Conservation (phyloP, 2,113 vertebrate species). For the Podilymbus podiceps region DNA sequence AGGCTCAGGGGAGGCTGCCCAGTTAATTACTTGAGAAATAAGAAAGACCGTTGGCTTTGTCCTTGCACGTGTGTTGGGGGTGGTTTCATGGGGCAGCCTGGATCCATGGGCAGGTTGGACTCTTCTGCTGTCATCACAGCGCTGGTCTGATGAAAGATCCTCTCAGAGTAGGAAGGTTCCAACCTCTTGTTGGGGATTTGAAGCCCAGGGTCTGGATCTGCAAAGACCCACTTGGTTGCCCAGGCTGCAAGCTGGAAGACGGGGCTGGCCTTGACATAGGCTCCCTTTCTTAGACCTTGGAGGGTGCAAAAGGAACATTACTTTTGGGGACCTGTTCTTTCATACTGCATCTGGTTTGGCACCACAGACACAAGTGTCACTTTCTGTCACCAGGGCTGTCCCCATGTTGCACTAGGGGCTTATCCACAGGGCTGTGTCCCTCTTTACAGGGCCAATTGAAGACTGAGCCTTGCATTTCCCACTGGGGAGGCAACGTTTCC, state of each 20-base stretch:
- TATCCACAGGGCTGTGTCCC: fast-evolving
- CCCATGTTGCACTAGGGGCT: background rate
- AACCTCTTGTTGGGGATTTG: background rate
- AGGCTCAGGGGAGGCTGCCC: background rate
- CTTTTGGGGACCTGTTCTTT: background rate
- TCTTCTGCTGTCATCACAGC: background rate
- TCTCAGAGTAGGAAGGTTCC: background rate
- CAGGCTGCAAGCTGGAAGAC: background rate
- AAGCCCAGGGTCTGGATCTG: background rate
- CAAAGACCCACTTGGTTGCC: background rate
- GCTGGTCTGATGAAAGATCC: background rate
- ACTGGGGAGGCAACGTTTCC: background rate
- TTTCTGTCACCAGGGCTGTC: background rate
- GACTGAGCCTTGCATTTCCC: background rate
- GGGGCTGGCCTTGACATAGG: background rate
- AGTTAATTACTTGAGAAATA: constrained; percentile 69
- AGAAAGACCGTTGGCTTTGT: background rate
- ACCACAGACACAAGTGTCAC: background rate
- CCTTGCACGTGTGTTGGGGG: fast-evolving
- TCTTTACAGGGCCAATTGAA: background rate
- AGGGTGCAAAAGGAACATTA: background rate
- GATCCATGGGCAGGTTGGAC: fast-evolving
- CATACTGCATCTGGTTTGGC: background rate
- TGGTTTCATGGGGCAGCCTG: background rate
- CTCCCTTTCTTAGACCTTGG: background rate